These are phyloP conservation scores for Hoplodrina ambigua DNA, from an alignment of 2,888 invertebrate genomes.

Conservation along the genomic window DNA sequence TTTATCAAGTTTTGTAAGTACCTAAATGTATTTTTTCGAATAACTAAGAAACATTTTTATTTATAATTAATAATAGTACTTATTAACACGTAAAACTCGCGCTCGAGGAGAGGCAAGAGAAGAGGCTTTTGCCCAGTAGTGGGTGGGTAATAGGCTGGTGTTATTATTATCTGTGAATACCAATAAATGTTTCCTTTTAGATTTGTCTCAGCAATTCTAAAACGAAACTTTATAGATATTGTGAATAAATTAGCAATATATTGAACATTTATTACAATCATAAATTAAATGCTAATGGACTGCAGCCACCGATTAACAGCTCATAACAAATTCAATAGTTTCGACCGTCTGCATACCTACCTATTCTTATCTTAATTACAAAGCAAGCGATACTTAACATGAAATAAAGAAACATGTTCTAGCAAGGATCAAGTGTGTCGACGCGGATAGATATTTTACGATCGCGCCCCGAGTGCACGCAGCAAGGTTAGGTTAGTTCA, in stretches of 20 bases:
- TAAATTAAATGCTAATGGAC: constrained; percentile 18
- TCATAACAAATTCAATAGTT: constrained; percentile 34
- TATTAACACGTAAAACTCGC: neutral
- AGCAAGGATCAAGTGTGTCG: constrained; percentile 81
- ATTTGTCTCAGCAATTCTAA: neutral
- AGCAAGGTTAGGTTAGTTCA: constrained; percentile 88
- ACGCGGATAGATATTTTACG: constrained; percentile 73
- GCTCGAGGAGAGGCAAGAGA: no score
- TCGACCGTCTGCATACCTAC: constrained; percentile 31
- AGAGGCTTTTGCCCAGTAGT: no score
- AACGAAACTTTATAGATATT: neutral
- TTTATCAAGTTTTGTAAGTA: no score
- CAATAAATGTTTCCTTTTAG: no score
- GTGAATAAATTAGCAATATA: constrained; percentile 15
- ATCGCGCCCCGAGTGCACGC: constrained; percentile 78
- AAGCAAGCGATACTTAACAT: constrained; percentile 21
- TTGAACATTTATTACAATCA: constrained; percentile 16
- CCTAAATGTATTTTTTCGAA: no score
- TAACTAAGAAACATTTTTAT: no score
- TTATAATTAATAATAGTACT: neutral
- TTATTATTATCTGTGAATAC: no score
- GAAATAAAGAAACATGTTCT: constrained; percentile 50
- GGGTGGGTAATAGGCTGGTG: no score
- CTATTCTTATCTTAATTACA: constrained; percentile 17
- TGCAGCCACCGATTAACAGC: constrained; percentile 34